Percentiles rank a stretch among this genome's conserved stretches.
Conservation (phyloP, 2,888 invertebrate species). For the Tribolium freemani region DNA sequence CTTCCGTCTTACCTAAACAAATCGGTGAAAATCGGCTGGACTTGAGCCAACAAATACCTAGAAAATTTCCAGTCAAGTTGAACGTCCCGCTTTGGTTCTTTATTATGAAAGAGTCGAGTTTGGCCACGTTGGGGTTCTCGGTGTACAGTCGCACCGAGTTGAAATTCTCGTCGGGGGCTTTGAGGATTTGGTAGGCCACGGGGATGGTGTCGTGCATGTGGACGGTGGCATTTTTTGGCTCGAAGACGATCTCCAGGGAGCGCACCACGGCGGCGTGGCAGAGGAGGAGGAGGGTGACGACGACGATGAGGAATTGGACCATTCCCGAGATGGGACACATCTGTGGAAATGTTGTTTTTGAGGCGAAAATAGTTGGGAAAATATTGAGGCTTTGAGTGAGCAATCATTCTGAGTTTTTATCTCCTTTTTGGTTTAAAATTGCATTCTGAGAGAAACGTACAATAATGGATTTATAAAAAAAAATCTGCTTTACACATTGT, state of each 20-base stretch:
- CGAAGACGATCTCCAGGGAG: conserved; percentile 56
- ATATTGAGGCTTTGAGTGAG: background rate
- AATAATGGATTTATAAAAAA: too few relatives aligned
- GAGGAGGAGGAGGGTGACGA: conserved; percentile 56
- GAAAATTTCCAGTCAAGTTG: conserved; percentile 62
- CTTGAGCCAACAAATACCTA: conserved; percentile 56
- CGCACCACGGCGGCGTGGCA: conserved; percentile 56
- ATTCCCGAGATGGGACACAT: conserved; percentile 64
- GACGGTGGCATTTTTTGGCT: conserved; percentile 55
- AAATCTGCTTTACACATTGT: too few relatives aligned
- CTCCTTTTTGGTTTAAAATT: too few relatives aligned
- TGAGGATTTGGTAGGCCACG: conserved; percentile 52
- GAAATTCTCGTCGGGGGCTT: conserved; percentile 1
- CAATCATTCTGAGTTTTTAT: too few relatives aligned
- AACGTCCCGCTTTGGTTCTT: conserved; percentile 53
- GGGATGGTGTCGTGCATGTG: conserved; percentile 58
- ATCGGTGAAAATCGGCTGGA: background rate
- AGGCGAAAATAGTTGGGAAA: background rate
- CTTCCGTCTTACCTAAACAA: conserved; percentile 56
- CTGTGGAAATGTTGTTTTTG: conserved; percentile 47
- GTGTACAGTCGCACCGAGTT: conserved; percentile 34
- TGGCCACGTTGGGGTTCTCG: conserved; percentile 42
- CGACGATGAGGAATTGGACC: conserved; percentile 59
- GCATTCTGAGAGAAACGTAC: too few relatives aligned
- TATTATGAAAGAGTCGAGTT: conserved; percentile 8